Conservation (phyloP, 2,797 vertebrate species). For the Masticophis lateralis region DNA sequence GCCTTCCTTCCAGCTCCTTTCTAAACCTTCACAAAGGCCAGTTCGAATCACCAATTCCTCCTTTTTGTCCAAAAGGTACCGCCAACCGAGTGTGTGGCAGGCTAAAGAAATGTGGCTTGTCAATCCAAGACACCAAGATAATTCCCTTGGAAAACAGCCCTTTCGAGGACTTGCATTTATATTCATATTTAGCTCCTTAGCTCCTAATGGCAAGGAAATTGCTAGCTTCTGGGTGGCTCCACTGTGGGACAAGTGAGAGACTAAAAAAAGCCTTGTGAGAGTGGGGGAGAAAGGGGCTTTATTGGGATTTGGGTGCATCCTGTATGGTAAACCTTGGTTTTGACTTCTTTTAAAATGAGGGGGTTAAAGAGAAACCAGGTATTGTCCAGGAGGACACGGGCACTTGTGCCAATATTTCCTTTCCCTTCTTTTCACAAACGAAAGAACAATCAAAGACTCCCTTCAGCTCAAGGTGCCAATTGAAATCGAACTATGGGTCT, state of each 20-base stretch:
- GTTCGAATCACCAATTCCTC: background rate
- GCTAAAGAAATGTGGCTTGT: background rate
- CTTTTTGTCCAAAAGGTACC: background rate
- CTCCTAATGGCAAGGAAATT: background rate
- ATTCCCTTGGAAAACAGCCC: conserved; percentile 3
- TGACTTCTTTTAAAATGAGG: background rate
- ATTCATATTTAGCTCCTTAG: background rate
- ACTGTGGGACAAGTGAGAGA: background rate
- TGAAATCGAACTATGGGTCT: background rate
- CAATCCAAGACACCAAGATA: background rate
- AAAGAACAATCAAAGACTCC: background rate
- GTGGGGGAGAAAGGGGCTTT: background rate
- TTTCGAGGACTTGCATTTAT: background rate
- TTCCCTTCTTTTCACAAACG: background rate
- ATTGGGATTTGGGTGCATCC: background rate
- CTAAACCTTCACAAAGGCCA: background rate
- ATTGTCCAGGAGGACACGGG: background rate
- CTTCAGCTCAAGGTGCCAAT: background rate
- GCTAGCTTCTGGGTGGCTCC: background rate
- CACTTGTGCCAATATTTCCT: background rate
- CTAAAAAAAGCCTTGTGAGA: background rate
- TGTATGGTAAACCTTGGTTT: background rate
- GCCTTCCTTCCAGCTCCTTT: background rate
- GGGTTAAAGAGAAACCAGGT: background rate
- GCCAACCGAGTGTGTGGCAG: background rate